Conservation (phyloP, 2,797 vertebrate genomes). For the Spondyliosoma cantharus region DNA sequence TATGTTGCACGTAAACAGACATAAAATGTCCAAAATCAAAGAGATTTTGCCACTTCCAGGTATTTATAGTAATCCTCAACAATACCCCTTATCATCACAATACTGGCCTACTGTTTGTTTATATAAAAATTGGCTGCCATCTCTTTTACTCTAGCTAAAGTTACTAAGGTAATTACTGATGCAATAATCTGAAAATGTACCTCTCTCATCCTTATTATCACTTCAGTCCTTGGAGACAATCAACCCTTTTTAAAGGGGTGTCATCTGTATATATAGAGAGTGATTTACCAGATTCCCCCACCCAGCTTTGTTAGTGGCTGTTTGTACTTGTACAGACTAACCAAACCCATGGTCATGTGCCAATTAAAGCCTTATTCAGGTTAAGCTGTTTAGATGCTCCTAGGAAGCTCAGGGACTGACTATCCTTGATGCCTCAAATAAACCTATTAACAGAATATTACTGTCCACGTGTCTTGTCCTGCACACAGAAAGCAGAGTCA, state of each 20-base stretch:
- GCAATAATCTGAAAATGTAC: not conserved
- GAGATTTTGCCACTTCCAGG: not conserved
- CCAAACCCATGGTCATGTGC: constrained; percentile 44
- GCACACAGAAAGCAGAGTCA: constrained; percentile 41
- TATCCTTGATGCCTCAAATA: constrained; percentile 66
- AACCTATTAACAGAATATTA: constrained; percentile 73
- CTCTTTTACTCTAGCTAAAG: not conserved
- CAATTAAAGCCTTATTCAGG: constrained; percentile 64
- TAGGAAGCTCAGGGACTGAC: constrained; percentile 50
- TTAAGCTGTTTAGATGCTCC: constrained; percentile 74
- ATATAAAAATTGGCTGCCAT: not conserved
- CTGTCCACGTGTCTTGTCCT: constrained; percentile 42
- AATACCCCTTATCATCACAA: not conserved
- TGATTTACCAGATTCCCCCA: not conserved
- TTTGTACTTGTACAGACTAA: constrained; percentile 35
- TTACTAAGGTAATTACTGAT: not conserved
- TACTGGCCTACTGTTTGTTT: not conserved
- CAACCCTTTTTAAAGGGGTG: not conserved
- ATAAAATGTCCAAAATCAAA: not conserved
- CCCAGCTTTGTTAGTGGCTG: constrained; percentile 11
- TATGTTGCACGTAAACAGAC: not conserved
- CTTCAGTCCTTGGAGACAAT: not conserved
- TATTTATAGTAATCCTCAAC: not conserved
- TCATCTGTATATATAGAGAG: constrained; percentile 18
- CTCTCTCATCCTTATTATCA: not conserved